These are phyloP conservation scores for Sebastes steindachneri DNA, from an alignment of 2,797 vertebrate species.

Conservation along the genomic window DNA sequence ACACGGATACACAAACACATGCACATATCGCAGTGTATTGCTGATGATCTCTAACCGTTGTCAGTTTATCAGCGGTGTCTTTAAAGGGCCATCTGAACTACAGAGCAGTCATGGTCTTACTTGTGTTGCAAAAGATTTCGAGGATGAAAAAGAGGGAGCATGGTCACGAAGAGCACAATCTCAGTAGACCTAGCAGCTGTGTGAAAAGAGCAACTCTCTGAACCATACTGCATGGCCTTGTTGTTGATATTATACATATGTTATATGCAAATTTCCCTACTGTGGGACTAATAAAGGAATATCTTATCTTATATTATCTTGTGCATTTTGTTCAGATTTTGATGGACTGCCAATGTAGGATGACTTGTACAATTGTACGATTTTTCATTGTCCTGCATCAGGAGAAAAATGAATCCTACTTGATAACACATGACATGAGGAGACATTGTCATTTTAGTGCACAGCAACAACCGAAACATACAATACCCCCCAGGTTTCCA, in stretches of 20 bases:
- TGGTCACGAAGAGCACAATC: background rate
- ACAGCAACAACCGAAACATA: too few species aligned
- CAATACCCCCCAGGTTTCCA: too few species aligned
- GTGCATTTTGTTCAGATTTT: background rate
- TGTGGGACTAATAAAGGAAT: too few species aligned
- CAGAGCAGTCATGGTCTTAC: background rate
- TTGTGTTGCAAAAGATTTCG: background rate
- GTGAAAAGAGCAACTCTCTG: background rate
- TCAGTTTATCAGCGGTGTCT: conserved; percentile 3
- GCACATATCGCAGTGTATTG: background rate
- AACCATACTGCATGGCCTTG: background rate
- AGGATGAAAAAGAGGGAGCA: background rate
- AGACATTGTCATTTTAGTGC: too few species aligned
- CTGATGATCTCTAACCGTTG: conserved; percentile 5
- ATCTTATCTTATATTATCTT: too few species aligned
- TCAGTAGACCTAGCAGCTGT: background rate
- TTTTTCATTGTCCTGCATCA: background rate
- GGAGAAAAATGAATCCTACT: too few species aligned
- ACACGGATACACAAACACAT: conserved; percentile 11
- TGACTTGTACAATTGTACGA: background rate
- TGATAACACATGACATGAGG: too few species aligned
- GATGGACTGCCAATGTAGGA: background rate
- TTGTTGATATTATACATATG: background rate
- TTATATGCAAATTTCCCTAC: too few species aligned
- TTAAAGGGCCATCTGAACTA: conserved; percentile 10